A percentile compares a stretch with the other conserved stretches of the same genome.
Evolutionary conservation across 2,888 invertebrate species (phyloP).

Genomic region (Eilema griseolum): DNA sequence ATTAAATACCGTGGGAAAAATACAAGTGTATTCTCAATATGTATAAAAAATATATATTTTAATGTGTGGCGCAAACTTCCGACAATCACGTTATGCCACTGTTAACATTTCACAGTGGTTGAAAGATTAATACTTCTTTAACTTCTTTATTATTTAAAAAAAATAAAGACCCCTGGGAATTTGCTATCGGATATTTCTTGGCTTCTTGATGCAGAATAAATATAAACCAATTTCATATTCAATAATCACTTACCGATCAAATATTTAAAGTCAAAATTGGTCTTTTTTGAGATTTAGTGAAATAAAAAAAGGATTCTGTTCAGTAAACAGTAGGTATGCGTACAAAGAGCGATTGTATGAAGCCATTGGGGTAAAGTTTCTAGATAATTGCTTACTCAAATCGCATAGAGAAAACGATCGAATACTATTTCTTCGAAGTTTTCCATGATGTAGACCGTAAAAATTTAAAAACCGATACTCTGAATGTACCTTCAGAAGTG

Average conservation of each 20-base stretch:
- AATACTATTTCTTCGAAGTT: neutral
- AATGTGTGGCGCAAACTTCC: too few relatives aligned
- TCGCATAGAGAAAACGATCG: neutral
- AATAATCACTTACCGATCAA: neutral
- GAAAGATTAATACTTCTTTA: neutral
- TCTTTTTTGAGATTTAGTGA: neutral
- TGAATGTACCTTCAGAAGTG: too few relatives aligned
- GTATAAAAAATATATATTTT: too few relatives aligned
- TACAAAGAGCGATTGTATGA: constrained; percentile 2
- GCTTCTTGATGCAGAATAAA: neutral
- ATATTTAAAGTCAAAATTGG: neutral
- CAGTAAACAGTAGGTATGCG: neutral
- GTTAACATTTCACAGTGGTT: neutral
- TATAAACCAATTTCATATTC: neutral
- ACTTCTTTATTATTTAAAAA: too few relatives aligned
- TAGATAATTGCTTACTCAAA: neutral
- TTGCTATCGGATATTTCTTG: neutral
- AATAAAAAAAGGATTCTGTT: neutral
- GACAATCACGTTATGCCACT: too few relatives aligned
- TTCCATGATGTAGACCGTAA: neutral
- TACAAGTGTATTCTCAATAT: too few relatives aligned
- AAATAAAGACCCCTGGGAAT: neutral
- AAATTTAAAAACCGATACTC: neutral
- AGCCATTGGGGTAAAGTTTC: neutral
- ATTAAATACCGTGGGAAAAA: too few relatives aligned